Evolutionary conservation across 2,113 vertebrate genomes (phyloP).

Genomic region (Thamnophis sirtalis): DNA sequence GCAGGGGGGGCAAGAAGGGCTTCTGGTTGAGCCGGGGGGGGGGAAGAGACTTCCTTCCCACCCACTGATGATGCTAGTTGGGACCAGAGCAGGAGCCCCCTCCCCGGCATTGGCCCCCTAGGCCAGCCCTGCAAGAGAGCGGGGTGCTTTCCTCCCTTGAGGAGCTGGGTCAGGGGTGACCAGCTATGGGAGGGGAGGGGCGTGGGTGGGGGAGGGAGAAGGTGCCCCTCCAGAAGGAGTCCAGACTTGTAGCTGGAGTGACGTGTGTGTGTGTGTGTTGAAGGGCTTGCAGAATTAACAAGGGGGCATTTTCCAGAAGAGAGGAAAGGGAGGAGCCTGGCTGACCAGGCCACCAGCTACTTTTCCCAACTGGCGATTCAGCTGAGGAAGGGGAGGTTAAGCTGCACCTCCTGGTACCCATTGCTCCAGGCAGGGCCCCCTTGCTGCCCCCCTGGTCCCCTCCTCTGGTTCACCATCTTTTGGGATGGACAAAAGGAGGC

Average conservation of each 20-base stretch:
- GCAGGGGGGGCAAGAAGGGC: not conserved
- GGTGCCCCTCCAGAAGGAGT: not conserved
- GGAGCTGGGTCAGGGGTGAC: not conserved
- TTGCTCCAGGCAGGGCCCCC: not conserved
- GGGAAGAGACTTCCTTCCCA: not conserved
- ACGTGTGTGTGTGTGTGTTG: fast-evolving
- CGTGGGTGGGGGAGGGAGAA: not conserved
- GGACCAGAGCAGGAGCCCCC: not conserved
- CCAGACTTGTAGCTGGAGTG: not conserved
- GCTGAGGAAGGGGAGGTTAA: not conserved
- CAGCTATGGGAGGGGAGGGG: not conserved
- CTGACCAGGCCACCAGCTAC: not conserved
- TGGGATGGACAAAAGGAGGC: not conserved
- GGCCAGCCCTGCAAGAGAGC: not conserved
- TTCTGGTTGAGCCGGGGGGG: not conserved
- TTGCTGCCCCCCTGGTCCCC: not conserved
- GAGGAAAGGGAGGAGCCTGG: fast-evolving
- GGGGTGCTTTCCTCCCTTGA: not conserved
- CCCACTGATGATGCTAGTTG: not conserved
- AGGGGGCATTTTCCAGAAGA: not conserved
- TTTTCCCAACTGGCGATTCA: not conserved
- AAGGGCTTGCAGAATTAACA: not conserved
- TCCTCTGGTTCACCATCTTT: not conserved
- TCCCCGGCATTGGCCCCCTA: not conserved
- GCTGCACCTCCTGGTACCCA: not conserved